These are phyloP conservation scores for Anoura caudifer DNA, from an alignment of 2,113 vertebrate species.

Conservation along the genomic window DNA sequence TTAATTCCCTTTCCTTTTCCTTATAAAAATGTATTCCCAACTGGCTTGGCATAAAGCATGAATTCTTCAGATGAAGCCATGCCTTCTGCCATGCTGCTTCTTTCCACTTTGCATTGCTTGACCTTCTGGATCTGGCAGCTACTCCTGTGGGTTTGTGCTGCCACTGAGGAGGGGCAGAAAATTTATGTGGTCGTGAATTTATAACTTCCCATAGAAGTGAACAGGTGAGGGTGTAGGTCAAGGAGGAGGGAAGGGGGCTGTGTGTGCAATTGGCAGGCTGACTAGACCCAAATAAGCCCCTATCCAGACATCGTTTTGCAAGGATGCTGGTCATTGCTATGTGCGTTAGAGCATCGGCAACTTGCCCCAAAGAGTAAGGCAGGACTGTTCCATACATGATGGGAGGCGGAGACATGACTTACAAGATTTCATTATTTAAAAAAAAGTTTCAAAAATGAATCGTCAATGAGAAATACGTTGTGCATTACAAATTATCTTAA, in stretches of 20 bases:
- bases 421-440: not conserved
- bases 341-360: not conserved
- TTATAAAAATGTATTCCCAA: not conserved
- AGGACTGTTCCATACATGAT: not conserved
- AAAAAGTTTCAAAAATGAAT: not conserved
- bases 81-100: not conserved
- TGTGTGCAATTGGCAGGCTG: not conserved
- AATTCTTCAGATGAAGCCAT: not conserved
- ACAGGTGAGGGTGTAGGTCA: not conserved
- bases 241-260: not conserved
- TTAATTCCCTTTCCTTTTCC: not conserved
- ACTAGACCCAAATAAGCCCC: not conserved
- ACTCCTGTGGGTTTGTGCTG: not conserved
- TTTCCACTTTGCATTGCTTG: not conserved
- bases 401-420: not conserved
- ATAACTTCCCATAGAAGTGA: not conserved
- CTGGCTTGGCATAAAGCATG: not conserved
- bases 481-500: not conserved
- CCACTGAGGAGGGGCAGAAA: not conserved
- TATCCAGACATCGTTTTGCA: not conserved
- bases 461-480: not conserved
- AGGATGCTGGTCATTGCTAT: not conserved
- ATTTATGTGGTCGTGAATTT: not conserved
- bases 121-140: not conserved
- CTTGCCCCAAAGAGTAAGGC: not conserved